These are phyloP conservation scores for Ectemnius continuus DNA, from an alignment of 2,888 invertebrate species.

Conservation along the genomic window DNA sequence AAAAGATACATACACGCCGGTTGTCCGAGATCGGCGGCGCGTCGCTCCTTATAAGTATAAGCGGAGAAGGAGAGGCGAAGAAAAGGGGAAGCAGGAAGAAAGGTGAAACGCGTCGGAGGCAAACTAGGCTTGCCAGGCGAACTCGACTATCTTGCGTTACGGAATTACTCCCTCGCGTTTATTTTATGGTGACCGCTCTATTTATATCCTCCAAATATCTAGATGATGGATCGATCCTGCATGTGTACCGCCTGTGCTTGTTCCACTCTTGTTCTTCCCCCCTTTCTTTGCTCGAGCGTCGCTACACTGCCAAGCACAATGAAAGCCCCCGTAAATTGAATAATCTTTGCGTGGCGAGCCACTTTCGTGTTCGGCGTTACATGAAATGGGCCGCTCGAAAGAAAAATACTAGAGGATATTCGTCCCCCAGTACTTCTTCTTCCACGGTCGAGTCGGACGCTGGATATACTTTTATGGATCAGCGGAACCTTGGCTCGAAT, in stretches of 20 bases:
- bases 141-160: constrained; percentile 61
- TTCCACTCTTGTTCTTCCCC: constrained; percentile 19
- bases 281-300: background rate
- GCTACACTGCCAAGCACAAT: too few species aligned
- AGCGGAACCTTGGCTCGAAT: constrained; percentile 30
- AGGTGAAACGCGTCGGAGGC: constrained; percentile 19
- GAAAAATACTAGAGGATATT: background rate
- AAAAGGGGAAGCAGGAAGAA: constrained; percentile 22
- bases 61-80: constrained; percentile 2
- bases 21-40: background rate
- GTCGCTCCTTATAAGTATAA: background rate
- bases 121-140: constrained; percentile 16
- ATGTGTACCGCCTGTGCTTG: constrained; percentile 35
- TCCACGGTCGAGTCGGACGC: background rate
- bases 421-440: constrained; percentile 4
- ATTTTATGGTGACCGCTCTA: constrained; percentile 73
- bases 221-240: constrained; percentile 66
- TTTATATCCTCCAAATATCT: constrained; percentile 69
- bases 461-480: constrained; percentile 19
- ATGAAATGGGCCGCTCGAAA: too few species aligned
- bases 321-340: too few species aligned
- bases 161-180: constrained; percentile 69
- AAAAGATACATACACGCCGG: background rate
- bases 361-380: too few species aligned
- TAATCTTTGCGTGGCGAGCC: too few species aligned